Conservation (phyloP, 2,113 vertebrate species). For the Lepidothrix coronata region DNA sequence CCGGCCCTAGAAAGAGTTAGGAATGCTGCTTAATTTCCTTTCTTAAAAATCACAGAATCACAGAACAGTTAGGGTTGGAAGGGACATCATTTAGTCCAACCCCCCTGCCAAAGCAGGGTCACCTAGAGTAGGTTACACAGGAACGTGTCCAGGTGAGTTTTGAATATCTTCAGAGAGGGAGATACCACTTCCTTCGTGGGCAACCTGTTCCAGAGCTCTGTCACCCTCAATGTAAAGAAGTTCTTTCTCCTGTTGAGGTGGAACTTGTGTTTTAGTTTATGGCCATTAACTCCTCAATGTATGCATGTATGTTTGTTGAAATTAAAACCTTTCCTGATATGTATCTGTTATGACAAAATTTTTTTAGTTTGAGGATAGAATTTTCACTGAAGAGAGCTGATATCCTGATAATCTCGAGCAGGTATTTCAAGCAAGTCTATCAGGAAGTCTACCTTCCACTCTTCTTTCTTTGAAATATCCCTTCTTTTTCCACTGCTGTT, state of each 20-base stretch:
- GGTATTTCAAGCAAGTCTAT: not conserved
- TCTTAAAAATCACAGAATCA: not conserved
- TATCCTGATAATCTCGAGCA: not conserved
- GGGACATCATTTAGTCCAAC: not conserved
- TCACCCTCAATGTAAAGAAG: not conserved
- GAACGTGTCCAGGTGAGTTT: not conserved
- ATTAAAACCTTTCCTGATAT: not conserved
- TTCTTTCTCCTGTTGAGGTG: not conserved
- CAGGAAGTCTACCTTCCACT: not conserved
- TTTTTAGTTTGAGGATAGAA: not conserved
- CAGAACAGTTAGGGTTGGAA: not conserved
- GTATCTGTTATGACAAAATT: not conserved
- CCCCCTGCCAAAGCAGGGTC: not conserved
- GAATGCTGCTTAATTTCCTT: not conserved
- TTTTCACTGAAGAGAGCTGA: not conserved
- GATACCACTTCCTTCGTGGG: not conserved
- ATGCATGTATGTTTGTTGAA: not conserved
- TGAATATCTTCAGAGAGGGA: not conserved
- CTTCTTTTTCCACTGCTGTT: not conserved
- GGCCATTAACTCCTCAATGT: not conserved
- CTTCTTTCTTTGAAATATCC: not conserved
- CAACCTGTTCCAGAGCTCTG: not conserved
- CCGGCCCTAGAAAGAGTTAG: not conserved
- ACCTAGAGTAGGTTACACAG: not conserved
- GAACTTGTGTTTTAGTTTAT: not conserved